Evolutionary conservation across 2,888 invertebrate species (phyloP).

Genomic region (Branchipolynoe longqiensis): DNA sequence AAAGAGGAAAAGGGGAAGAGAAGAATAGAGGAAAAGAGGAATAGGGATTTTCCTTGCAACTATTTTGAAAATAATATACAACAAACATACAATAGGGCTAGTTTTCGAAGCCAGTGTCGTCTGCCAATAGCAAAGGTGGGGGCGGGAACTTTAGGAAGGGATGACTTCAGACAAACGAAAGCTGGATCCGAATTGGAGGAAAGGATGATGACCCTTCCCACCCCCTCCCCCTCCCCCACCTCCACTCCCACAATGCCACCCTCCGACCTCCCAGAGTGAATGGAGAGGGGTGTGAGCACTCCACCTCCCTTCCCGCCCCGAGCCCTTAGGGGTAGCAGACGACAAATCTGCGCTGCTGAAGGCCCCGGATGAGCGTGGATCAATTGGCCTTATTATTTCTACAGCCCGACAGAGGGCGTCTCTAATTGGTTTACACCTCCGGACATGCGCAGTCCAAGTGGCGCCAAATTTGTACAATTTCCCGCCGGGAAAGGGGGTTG

Average conservation of each 20-base stretch:
- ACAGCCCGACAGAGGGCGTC: conserved; percentile 31
- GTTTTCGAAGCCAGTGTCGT: too few relatives aligned
- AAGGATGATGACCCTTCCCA: too few relatives aligned
- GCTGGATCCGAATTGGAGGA: not conserved
- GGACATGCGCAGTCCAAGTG: conserved; percentile 56
- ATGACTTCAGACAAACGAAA: not conserved
- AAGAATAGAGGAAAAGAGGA: too few relatives aligned
- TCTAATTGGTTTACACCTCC: conserved; percentile 57
- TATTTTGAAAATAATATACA: too few relatives aligned
- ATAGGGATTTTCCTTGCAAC: too few relatives aligned
- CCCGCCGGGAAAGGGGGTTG: not conserved
- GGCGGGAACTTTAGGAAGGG: conserved; percentile 18
- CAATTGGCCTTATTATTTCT: conserved; percentile 57
- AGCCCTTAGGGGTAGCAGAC: conserved; percentile 36
- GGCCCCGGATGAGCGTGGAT: conserved; percentile 50
- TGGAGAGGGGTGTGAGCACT: not conserved
- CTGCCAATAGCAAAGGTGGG: conserved; percentile 17
- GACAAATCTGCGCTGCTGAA: conserved; percentile 29
- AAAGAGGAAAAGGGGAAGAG: too few relatives aligned
- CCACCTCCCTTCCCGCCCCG: not conserved
- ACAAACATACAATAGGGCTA: too few relatives aligned
- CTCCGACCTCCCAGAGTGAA: too few relatives aligned
- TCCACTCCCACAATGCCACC: too few relatives aligned
- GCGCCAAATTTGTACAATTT: conserved; percentile 35
- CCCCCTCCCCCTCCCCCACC: too few relatives aligned